Conservation (phyloP, 2,888 invertebrate genomes). For the Aleiodes leptofemur region DNA sequence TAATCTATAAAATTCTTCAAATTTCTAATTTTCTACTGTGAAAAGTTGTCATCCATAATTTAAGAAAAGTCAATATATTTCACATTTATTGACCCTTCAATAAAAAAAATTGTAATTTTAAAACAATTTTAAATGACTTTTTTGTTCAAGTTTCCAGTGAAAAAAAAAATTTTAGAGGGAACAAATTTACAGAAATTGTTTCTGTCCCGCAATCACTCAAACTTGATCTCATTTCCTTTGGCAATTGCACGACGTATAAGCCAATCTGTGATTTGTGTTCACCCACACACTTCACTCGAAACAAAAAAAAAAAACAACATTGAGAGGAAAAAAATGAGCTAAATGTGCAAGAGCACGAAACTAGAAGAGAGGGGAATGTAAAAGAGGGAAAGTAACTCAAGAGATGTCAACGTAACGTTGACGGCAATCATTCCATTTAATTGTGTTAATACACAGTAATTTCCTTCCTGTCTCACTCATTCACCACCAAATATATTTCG, state of each 20-base stretch:
- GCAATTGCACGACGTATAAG: constrained; percentile 62
- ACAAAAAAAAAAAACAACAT: constrained; percentile 8
- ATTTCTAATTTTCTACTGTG: no score
- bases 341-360: constrained; percentile 24
- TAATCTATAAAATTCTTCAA: no score
- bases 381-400: constrained; percentile 40
- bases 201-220: constrained; percentile 65
- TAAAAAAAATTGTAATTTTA: not conserved
- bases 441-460: constrained; percentile 66
- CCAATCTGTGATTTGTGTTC: constrained; percentile 39
- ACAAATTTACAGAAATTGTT: constrained; percentile 8
- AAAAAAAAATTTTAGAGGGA: constrained; percentile 4
- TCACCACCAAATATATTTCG: constrained; percentile 24
- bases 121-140: not conserved
- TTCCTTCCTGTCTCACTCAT: constrained; percentile 59
- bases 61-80: no score
- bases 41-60: no score
- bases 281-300: constrained; percentile 27
- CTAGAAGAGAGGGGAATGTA: constrained; percentile 52
- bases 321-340: constrained; percentile 23
- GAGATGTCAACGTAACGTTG: constrained; percentile 54
- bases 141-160: not conserved
- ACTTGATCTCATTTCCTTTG: constrained; percentile 72
- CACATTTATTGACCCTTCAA: not conserved
- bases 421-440: constrained; percentile 60